Base-by-base conservation (phyloP, 2,113 vertebrate species). In the Spheniscus mendiculus region DNA sequence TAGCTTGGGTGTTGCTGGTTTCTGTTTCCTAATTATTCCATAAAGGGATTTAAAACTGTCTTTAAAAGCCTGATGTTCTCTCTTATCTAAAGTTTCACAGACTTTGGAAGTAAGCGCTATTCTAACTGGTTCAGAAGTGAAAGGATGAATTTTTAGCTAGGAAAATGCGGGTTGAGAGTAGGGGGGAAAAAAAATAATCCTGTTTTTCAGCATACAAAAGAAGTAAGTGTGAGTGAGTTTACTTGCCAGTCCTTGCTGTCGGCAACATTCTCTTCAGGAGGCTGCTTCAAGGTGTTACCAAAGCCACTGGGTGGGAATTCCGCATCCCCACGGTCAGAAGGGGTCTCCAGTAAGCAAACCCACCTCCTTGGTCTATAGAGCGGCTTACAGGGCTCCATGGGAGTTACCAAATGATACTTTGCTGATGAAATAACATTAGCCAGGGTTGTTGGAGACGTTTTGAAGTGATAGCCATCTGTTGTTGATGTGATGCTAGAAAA, bases 61-160 rank as follows among this genome's bases (percentile, higher is more conserved):
- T 55, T 66, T 53, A 26, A 58, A 83, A 83, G 27, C 25, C 22
- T 72, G 2, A 6, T 89, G 6, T 5, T 17, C 19, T 70, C 38
- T 15, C 34, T 44, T 66, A 21, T 2, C 11, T 59, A 2, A 44
- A 32, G 27, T 27, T 66, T 6, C 2, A 6, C 11, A 50, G 16
- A 3, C 30, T 83, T 83, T 9, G 5, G 65, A 52, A 49, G 13
- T n/a, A 45, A 69, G n/a, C 0, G 0, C 20, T 77, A 3, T 40
- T 83, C 27, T 49, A 15, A 62, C 32, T 20, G 34, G 5, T 65
- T 44, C 38, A 13, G 44, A n/a, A 92, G 47, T 11, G 25, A 84
- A 76, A 38, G 4, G 2, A 15, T n/a, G 19, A 9, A 2, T 40
- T 71, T 92, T 45, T 49, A 70, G 30, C 36, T 50, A 45, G 65